Base-by-base conservation (phyloP, 1,140 invertebrate genomes). In the Idris sp. region DNA sequence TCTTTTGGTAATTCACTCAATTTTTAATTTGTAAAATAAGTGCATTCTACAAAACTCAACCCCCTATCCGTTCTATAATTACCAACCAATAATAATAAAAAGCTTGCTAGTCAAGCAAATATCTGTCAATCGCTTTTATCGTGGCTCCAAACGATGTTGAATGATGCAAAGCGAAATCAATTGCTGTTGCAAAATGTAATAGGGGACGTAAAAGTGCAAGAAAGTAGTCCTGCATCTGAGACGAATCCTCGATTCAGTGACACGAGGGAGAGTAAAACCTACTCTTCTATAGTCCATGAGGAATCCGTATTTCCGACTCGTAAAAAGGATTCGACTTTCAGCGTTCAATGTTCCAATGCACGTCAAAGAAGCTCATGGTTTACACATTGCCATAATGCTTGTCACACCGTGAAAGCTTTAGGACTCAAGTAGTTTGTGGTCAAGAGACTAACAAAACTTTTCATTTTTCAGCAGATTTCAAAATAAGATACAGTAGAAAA, bases 301-400 rank as follows among this genome's bases (percentile, higher is more conserved):
- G 35, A 73, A 43, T 62, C 31, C 31, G 61, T 46, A 43, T 51
- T n/a, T n/a, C 53, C 48, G 22, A 38, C 31, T 65, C 67, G 72
- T 77, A 80, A 82, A 83, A 81, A 69, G 69, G 76, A 80, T 82
- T 74, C 72, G 68, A 79, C 69, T 81, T 78, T 79, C 76, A 76
- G 69, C 40, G 48, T 65, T 78, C 46, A 36, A 68, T 48, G 77
- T 67, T n/a, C 43, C 59, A 51, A 22, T 31, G 67, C 53, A 61
- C 54, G 76, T 76, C 71, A 77, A 81, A 76, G 74, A 69, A 59
- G 61, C 78, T 84, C 83, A 83, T 84, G 83, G 81, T 85, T 85
- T 83, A 84, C 83, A 79, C 81, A 85, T 83, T 64, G 79, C 62
- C 68, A 78, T 65, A 76, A 36, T 71, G 56, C 72, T 79, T 79